These are phyloP conservation scores for Anthoptus insignis DNA, from an alignment of 2,888 invertebrate species.

Conservation along the genomic window DNA sequence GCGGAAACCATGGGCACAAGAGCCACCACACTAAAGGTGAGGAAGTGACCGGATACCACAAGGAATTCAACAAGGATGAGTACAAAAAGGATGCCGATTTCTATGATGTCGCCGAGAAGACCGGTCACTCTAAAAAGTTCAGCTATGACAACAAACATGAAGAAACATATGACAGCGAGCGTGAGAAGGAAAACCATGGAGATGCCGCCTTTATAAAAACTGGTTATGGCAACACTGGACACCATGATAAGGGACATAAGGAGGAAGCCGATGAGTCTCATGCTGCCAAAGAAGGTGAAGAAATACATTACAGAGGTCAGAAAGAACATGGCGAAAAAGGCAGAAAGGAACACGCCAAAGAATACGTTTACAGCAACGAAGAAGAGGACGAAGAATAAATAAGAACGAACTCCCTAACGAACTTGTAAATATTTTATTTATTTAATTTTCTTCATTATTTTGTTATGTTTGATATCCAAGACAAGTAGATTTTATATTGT, in stretches of 20 bases:
- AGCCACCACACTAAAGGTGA: conserved; percentile 90
- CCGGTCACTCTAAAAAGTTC: conserved; percentile 89
- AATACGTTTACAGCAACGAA: conserved; percentile 75
- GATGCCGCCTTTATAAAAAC: conserved; percentile 83
- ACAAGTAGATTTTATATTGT: conserved; percentile 69
- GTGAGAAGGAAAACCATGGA: conserved; percentile 85
- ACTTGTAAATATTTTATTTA: conserved; percentile 68
- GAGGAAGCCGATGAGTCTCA: conserved; percentile 85
- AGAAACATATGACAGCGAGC: conserved; percentile 83
- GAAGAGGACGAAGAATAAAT: conserved; percentile 58
- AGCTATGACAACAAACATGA: conserved; percentile 86
- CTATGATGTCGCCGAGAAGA: conserved; percentile 90
- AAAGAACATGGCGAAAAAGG: conserved; percentile 86
- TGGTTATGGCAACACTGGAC: conserved; percentile 86
- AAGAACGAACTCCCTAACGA: conserved; percentile 43
- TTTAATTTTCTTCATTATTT: conserved; percentile 63
- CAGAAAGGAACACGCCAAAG: conserved; percentile 77
- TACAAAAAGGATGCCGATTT: conserved; percentile 93
- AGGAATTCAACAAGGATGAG: conserved; percentile 92
- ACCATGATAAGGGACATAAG: conserved; percentile 85
- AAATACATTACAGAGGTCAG: conserved; percentile 84
- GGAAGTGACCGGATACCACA: conserved; percentile 91
- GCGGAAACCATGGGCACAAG: conserved; percentile 86
- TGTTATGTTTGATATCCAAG: conserved; percentile 78
- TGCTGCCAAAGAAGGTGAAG: conserved; percentile 85